Conservation (phyloP, 2,888 invertebrate genomes). For the Philhelius pedissequus region DNA sequence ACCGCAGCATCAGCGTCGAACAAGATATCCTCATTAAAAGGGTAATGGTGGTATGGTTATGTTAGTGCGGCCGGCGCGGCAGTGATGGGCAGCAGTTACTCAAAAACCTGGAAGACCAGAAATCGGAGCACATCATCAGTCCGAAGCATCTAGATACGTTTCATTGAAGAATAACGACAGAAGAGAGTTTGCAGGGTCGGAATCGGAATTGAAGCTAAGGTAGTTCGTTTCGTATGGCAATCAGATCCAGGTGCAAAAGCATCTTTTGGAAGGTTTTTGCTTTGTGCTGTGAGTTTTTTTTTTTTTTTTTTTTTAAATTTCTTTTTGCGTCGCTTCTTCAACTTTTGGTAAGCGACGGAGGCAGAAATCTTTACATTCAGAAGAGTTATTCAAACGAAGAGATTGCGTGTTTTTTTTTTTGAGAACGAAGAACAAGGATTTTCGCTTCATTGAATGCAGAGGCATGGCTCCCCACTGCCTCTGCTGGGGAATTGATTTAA, state of each 20-base stretch:
- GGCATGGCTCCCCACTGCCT: slow-evolving; percentile 7
- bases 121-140: slow-evolving; percentile 58
- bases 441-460: slow-evolving; percentile 58
- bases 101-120: slow-evolving; percentile 51
- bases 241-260: slow-evolving; percentile 54
- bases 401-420: neutral
- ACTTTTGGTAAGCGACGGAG: slow-evolving; percentile 28
- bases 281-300: slow-evolving; percentile 8
- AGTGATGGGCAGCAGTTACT: slow-evolving; percentile 16
- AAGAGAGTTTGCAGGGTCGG: neutral
- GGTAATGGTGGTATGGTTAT: neutral
- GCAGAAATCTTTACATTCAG: slow-evolving; percentile 48
- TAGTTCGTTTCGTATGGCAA: neutral
- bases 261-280: slow-evolving; percentile 10
- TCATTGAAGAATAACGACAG: neutral
- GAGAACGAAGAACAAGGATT: slow-evolving; percentile 36
- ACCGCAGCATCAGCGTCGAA: slow-evolving; percentile 64
- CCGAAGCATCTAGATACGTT: slow-evolving; percentile 28
- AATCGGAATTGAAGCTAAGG: neutral
- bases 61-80: neutral
- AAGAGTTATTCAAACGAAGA: slow-evolving; percentile 45
- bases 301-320: neutral
- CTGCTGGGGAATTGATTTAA: neutral
- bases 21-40: slow-evolving; percentile 63
- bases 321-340: slow-evolving; percentile 34